Conservation (phyloP, 2,797 vertebrate species). For the Danio kyathit region DNA sequence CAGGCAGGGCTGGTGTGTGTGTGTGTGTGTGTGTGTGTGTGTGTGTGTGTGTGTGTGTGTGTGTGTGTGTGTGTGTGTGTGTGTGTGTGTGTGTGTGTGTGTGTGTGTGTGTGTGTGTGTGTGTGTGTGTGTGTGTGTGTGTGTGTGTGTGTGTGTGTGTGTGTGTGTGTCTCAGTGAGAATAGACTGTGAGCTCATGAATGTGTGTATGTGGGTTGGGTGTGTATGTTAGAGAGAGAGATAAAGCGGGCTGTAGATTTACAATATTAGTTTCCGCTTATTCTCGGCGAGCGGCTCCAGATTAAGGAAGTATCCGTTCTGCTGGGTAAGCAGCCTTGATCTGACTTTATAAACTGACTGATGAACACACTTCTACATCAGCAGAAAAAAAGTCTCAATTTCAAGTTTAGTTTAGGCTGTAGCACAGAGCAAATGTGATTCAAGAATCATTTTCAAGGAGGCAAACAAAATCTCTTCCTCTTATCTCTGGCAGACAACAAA, state of each 20-base stretch:
- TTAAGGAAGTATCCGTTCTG: conserved; percentile 21
- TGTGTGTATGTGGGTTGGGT: conserved; percentile 26
- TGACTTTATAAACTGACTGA: not conserved
- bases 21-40: not conserved
- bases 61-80: conserved; percentile 3
- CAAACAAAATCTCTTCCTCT: conserved; percentile 68
- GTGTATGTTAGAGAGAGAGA: conserved; percentile 7
- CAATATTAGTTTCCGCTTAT: conserved; percentile 46
- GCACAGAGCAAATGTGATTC: conserved; percentile 24
- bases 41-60: not conserved
- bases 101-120: not conserved
- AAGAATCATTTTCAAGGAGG: conserved; percentile 44
- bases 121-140: too few relatives aligned
- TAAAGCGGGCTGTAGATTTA: conserved; percentile 34
- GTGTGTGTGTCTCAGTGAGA: conserved; percentile 17
- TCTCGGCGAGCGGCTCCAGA: conserved; percentile 29
- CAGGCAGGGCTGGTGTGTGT: conserved; percentile 14
- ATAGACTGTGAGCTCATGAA: conserved; percentile 10
- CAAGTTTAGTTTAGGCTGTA: conserved; percentile 6
- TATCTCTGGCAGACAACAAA: conserved; percentile 75
- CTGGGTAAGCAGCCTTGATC: conserved; percentile 1
- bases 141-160: conserved; percentile 9
- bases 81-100: conserved; percentile 4
- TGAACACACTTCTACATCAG: conserved; percentile 6
- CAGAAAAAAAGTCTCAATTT: conserved; percentile 1